Conservation (phyloP, 2,888 invertebrate genomes). For the Tetrapedia diversipes region DNA sequence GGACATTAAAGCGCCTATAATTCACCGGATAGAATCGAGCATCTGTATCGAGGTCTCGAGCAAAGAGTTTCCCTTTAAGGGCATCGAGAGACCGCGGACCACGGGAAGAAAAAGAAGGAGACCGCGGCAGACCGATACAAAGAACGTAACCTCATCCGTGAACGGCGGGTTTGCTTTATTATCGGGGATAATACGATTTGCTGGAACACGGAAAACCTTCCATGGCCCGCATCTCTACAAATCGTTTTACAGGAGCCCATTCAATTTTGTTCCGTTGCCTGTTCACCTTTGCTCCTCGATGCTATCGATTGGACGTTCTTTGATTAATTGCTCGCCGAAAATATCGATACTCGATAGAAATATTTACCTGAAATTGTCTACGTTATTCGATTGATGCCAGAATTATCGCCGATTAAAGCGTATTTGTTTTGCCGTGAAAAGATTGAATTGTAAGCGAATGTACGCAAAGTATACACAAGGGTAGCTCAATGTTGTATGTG, state of each 20-base stretch:
- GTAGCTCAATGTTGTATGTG: too few species aligned
- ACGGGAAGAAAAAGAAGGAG: conserved; percentile 3
- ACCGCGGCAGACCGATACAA: conserved; percentile 27
- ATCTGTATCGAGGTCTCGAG: conserved; percentile 18
- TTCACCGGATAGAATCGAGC: conserved; percentile 19
- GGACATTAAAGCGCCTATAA: conserved; percentile 10
- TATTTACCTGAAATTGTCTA: conserved; percentile 14
- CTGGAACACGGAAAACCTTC: conserved; percentile 40
- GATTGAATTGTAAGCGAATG: too few species aligned
- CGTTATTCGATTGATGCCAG: background rate
- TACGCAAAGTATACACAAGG: too few species aligned
- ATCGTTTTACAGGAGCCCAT: conserved; percentile 56
- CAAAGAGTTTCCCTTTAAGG: conserved; percentile 29
- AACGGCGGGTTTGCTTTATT: conserved; percentile 56
- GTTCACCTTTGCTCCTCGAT: conserved; percentile 18
- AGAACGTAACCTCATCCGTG: conserved; percentile 44
- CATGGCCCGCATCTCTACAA: conserved; percentile 51
- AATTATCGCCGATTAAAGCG: too few species aligned
- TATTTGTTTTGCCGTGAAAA: too few species aligned
- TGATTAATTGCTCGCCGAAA: conserved; percentile 48
- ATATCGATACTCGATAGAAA: conserved; percentile 17
- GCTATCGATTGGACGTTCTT: conserved; percentile 48
- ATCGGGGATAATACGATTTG: conserved; percentile 59
- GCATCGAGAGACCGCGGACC: conserved; percentile 30
- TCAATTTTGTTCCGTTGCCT: conserved; percentile 44